Percentiles rank a stretch among this genome's conserved stretches.
These are phyloP conservation scores for Onychostoma macrolepis DNA, from an alignment of 2,113 vertebrate genomes.

Conservation along the genomic window DNA sequence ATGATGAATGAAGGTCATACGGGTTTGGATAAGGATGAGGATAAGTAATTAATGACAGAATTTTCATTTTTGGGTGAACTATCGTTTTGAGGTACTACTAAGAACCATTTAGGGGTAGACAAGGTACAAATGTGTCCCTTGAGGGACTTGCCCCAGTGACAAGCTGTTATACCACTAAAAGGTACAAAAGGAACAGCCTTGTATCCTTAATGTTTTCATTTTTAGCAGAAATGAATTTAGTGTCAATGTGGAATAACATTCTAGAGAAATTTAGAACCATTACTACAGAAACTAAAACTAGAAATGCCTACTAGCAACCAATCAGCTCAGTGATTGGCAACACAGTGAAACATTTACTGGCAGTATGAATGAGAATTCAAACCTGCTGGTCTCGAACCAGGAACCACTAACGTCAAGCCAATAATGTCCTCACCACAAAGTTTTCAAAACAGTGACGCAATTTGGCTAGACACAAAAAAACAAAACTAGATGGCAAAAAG, in stretches of 20 bases:
- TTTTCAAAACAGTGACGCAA: slow-evolving; percentile 10
- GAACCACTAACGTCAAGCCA: background rate
- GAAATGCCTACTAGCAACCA: background rate
- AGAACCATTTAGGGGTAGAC: background rate
- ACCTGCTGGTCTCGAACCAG: background rate
- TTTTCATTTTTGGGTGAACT: too few species aligned
- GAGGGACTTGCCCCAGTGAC: background rate
- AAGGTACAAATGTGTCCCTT: background rate
- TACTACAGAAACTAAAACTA: background rate
- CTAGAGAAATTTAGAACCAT: background rate
- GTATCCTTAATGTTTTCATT: background rate
- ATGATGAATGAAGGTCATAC: too few species aligned
- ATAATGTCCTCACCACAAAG: background rate
- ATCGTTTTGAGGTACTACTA: background rate
- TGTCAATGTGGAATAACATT: background rate
- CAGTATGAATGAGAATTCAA: background rate
- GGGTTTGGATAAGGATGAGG: too few species aligned
- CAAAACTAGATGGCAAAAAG: background rate
- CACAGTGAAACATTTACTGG: background rate
- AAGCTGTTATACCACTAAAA: background rate
- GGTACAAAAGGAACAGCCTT: background rate
- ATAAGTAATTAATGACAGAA: too few species aligned
- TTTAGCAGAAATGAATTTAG: background rate
- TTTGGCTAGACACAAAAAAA: background rate
- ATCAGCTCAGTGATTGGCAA: background rate